phyloP scores from a whole-genome alignment of 2,888 invertebrate genomes.

The Salticus scenicus region DNA sequence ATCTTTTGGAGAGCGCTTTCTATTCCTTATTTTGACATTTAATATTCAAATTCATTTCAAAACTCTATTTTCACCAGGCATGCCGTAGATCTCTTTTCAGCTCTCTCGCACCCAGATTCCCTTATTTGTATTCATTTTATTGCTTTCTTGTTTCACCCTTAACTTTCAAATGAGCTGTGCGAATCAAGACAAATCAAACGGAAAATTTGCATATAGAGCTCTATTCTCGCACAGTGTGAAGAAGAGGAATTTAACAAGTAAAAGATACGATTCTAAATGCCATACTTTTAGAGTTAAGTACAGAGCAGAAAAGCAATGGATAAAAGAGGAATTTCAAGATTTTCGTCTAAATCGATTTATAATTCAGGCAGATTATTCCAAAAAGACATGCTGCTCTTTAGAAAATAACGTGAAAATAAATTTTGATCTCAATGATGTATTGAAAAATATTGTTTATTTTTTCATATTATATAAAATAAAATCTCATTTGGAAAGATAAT shows the following conservation, averaged over 20 bases:
- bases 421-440: no score
- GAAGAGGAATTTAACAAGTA: constrained; percentile 16
- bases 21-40: neutral
- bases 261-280: neutral
- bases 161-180: neutral
- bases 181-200: constrained; percentile 12
- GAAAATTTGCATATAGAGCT: constrained; percentile 10
- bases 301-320: neutral
- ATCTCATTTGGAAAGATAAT: no score
- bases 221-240: neutral
- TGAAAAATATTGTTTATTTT: no score
- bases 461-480: no score
- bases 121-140: neutral
- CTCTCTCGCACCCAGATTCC: neutral
- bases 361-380: neutral
- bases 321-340: neutral
- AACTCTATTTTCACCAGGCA: neutral
- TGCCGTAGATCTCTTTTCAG: neutral
- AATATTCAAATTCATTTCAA: neutral
- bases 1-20: neutral
- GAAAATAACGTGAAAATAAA: no score
- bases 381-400: neutral
- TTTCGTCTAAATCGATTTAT: neutral
- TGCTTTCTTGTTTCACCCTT: neutral
- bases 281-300: neutral